phyloP scores from a whole-genome alignment of 2,113 vertebrate genomes.

The Urocynchramus pylzowi region DNA sequence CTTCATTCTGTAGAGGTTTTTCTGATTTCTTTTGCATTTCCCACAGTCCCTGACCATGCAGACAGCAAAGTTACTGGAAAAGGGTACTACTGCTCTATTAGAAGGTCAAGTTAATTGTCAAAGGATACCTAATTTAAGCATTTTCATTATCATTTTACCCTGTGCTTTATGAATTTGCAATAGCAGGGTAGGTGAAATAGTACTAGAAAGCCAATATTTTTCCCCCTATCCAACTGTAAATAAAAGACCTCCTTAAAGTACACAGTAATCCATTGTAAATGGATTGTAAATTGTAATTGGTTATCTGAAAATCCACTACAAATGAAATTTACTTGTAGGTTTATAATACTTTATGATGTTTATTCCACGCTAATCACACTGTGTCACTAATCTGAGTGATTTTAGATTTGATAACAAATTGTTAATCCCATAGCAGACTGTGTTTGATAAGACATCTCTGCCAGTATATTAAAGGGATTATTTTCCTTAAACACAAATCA shows the following conservation, averaged over 20 bases:
- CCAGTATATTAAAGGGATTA: not conserved
- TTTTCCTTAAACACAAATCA: not conserved
- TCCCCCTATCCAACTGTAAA: not conserved
- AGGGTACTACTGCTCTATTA: not conserved
- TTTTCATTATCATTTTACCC: not conserved
- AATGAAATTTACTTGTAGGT: not conserved
- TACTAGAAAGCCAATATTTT: not conserved
- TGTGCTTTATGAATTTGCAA: not conserved
- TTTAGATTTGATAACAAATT: slow-evolving; percentile 3
- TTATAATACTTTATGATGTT: slow-evolving; percentile 1
- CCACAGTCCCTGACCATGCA: not conserved
- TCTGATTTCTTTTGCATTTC: not conserved
- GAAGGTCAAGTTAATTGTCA: not conserved
- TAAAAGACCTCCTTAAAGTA: not conserved
- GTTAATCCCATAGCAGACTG: not conserved
- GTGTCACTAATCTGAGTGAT: not conserved
- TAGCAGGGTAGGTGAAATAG: not conserved
- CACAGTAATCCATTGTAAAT: not conserved
- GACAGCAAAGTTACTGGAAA: not conserved
- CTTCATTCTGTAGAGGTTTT: not conserved
- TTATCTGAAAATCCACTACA: slow-evolving; percentile 14
- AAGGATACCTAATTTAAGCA: not conserved
- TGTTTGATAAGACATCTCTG: not conserved
- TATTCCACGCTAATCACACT: not conserved
- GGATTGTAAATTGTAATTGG: not conserved